Conservation (phyloP, 2,888 invertebrate species). For the Sericinus montela region DNA sequence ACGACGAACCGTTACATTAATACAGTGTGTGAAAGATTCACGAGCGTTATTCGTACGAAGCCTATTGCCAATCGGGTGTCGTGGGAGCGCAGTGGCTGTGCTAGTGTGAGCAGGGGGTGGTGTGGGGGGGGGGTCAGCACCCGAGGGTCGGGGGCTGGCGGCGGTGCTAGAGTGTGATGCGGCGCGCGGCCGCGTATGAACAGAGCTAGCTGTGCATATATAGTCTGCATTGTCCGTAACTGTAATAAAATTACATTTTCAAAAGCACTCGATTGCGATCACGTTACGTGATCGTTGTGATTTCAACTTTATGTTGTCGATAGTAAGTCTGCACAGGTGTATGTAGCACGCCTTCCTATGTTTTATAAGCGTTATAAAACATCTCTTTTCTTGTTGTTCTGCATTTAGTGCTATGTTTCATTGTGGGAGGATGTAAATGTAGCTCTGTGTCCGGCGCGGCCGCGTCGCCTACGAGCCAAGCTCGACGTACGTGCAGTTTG, state of each 20-base stretch:
- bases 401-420: too few relatives aligned
- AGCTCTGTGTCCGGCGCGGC: background rate
- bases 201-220: background rate
- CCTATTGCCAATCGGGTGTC: too few relatives aligned
- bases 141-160: conserved; percentile 10
- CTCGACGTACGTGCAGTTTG: background rate
- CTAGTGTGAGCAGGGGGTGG: background rate
- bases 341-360: too few relatives aligned
- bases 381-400: too few relatives aligned
- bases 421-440: too few relatives aligned
- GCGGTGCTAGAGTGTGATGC: conserved; percentile 2
- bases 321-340: background rate
- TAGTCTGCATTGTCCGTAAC: too few relatives aligned
- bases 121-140: background rate
- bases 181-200: background rate
- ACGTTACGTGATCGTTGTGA: background rate
- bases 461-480: conserved; percentile 1
- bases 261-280: too few relatives aligned
- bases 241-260: too few relatives aligned
- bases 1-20: too few relatives aligned
- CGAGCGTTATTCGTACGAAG: background rate
- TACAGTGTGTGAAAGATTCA: background rate
- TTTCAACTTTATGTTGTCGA: background rate
- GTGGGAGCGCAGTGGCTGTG: too few relatives aligned
- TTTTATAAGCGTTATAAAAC: background rate